Evolutionary conservation across 1,140 invertebrate genomes (phyloP).

Genomic region (Anagrus nilaparvatae): DNA sequence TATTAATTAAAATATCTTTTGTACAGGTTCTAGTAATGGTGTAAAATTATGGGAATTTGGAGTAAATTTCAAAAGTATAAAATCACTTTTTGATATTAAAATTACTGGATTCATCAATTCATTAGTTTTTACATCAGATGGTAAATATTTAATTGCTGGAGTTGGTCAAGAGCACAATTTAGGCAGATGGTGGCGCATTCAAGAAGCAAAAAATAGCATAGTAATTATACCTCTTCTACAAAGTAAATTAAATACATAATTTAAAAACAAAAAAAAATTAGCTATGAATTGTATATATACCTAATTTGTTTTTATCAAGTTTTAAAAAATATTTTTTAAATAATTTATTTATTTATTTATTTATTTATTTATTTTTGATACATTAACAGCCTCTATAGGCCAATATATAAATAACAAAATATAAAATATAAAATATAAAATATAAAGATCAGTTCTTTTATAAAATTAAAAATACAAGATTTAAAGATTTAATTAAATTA

Average conservation of each 20-base stretch:
- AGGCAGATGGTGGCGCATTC: constrained; percentile 82
- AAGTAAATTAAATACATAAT: constrained; percentile 24
- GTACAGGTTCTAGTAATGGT: constrained; percentile 76
- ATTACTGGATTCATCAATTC: constrained; percentile 85
- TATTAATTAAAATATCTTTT: constrained; percentile 16
- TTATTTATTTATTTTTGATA: too few species aligned
- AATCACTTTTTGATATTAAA: constrained; percentile 58
- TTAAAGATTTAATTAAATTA: too few species aligned
- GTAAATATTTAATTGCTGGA: constrained; percentile 71
- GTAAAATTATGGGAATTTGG: constrained; percentile 73
- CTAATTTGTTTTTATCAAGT: too few species aligned
- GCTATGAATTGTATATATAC: too few species aligned
- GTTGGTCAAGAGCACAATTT: constrained; percentile 87
- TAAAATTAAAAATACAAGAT: too few species aligned
- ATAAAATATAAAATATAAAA: too few species aligned
- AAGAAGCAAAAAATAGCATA: constrained; percentile 74
- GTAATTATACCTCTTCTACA: constrained; percentile 52
- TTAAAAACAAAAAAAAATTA: too few species aligned
- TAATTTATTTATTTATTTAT: too few species aligned
- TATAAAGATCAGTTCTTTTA: too few species aligned
- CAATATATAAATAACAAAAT: too few species aligned
- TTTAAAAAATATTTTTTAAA: too few species aligned
- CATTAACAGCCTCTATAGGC: too few species aligned
- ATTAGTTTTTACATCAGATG: constrained; percentile 72
- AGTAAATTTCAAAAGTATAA: constrained; percentile 58